Conservation (phyloP, 1,140 invertebrate genomes). For the Melanaphis sacchari region DNA sequence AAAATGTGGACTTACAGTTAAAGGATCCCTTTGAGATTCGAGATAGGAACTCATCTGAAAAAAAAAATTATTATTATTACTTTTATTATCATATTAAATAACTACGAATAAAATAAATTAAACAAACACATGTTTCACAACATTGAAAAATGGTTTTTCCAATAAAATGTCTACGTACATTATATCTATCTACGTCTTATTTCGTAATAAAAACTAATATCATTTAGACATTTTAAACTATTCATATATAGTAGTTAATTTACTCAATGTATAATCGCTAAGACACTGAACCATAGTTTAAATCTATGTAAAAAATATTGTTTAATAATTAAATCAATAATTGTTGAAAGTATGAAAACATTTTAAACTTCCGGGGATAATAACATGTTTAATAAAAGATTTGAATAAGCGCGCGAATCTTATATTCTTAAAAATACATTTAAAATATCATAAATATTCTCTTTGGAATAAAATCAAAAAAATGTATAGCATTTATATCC, state of each 20-base stretch:
- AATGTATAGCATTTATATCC: background rate
- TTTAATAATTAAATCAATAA: background rate
- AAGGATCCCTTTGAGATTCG: conserved; percentile 57
- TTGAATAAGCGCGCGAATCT: background rate
- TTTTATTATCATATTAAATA: conserved; percentile 21
- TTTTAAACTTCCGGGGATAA: background rate
- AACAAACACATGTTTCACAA: background rate
- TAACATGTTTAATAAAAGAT: background rate
- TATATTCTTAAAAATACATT: background rate
- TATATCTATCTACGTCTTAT: background rate
- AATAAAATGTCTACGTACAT: background rate
- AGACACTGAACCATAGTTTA: background rate
- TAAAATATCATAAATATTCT: background rate
- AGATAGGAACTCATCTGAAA: conserved; percentile 58
- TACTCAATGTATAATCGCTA: background rate
- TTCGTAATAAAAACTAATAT: background rate
- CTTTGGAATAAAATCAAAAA: background rate
- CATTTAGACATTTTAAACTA: background rate
- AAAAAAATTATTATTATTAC: conserved; percentile 24
- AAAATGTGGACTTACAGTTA: conserved; percentile 48
- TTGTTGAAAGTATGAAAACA: background rate
- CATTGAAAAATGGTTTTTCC: background rate
- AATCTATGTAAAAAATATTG: background rate
- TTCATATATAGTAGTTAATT: background rate
- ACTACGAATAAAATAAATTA: background rate